Base-by-base conservation (phyloP, 2,888 invertebrate species). In the Patella depressa region DNA sequence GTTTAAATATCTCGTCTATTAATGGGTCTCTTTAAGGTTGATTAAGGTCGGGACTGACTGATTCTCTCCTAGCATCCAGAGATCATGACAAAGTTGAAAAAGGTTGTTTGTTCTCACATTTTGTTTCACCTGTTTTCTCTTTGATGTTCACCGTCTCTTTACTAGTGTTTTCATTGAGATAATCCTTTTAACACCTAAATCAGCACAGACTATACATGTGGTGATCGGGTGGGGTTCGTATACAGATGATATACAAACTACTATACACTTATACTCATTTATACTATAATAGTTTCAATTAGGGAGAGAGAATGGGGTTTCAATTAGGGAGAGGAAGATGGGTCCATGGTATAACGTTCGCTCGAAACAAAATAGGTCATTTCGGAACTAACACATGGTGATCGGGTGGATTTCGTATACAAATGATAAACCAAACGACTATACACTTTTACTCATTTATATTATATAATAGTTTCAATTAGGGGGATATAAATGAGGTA, bases 71-170 rank as follows among this genome's bases (percentile, higher is more conserved):
- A 45, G 45, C 7, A 45, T 45, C 45, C 45, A 45, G 45, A 45
- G 45, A 45, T 45, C 45, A 45, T 45, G 45, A 45, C 45, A 45
- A 45, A 45, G 45, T 45, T 45, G 45, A 65, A 65, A 19, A 65
- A 19, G 24, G 19, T 65, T 65, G 65, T 65, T 65, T 65, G 65
- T 65, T 65, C 65, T 65, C 65, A 65, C 65, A 65, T 65, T 65
- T 65, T 65, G 65, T 65, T 65, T 65, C 65, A 65, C 65, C 65
- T 65, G 65, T 65, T 65, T 65, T 19, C 65, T 45, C 65, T 65
- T 65, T 65, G 65, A 65, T 65, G 12, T 65, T 65, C 14, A 17
- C 24, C 14, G 24, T 65, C 65, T 65, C 24, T 65, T 65, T 12
- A 65, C 19, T 65, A 24, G 19, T 65, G 65, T 65, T 65, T 65